Conservation (phyloP, 1,140 invertebrate genomes). For the Marisa cornuarietis region DNA sequence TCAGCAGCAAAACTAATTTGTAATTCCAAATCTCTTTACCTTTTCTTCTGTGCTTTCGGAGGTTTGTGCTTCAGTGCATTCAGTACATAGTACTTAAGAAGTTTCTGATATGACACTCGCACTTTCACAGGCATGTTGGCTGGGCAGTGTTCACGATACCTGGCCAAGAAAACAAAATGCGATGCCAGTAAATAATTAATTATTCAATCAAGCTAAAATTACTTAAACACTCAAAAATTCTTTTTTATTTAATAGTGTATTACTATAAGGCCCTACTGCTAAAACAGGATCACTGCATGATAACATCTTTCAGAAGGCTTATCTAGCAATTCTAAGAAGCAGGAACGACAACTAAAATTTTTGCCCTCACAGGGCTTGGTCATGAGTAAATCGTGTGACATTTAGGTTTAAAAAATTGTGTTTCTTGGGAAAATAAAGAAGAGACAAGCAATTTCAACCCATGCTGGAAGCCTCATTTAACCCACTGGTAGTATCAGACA, state of each 20-base stretch:
- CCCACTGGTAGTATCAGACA: too few relatives aligned
- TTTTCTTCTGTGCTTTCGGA: conserved; percentile 98
- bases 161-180: conserved; percentile 26
- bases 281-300: too few relatives aligned
- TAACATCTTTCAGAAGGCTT: too few relatives aligned
- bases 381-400: too few relatives aligned
- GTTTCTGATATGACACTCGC: conserved; percentile 97
- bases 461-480: too few relatives aligned
- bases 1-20: neutral
- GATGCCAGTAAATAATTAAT: neutral
- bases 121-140: conserved; percentile 99
- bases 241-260: neutral
- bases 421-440: too few relatives aligned
- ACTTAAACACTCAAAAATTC: neutral
- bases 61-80: conserved; percentile 97
- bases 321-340: too few relatives aligned
- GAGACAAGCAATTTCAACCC: too few relatives aligned
- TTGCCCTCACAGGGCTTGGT: too few relatives aligned
- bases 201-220: neutral
- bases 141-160: conserved; percentile 90
- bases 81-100: conserved; percentile 97
- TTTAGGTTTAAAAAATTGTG: too few relatives aligned
- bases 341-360: too few relatives aligned
- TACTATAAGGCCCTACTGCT: too few relatives aligned
- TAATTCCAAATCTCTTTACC: conserved; percentile 68